A percentile compares a stretch with the other conserved stretches of the same genome.
These are phyloP conservation scores for Ridgeia piscesae DNA, from an alignment of 1,140 invertebrate species.

Conservation along the genomic window DNA sequence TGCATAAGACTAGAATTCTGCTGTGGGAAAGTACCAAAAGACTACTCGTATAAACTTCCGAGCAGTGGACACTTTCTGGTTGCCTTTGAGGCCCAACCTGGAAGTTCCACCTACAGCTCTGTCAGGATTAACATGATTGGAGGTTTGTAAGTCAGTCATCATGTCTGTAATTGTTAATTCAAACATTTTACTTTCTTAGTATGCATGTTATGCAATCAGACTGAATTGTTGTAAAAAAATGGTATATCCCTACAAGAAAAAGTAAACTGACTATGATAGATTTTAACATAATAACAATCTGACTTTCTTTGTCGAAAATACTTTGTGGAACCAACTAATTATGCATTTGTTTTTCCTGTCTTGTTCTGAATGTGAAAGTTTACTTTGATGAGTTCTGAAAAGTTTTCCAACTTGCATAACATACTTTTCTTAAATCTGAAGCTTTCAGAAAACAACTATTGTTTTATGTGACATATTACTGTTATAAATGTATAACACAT, in stretches of 20 bases:
- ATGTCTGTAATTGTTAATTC: background rate
- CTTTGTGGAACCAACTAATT: background rate
- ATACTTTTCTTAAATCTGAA: background rate
- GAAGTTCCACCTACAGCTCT: background rate
- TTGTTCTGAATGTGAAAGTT: background rate
- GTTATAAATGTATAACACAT: background rate
- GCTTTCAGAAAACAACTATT: background rate
- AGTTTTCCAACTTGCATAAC: background rate
- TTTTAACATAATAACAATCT: too few relatives aligned
- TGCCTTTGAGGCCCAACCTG: background rate
- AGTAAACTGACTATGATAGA: too few relatives aligned
- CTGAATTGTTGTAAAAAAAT: too few relatives aligned
- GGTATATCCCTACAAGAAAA: too few relatives aligned
- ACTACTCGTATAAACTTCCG: background rate
- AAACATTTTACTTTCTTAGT: background rate
- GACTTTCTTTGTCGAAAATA: too few relatives aligned
- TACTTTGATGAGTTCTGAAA: background rate
- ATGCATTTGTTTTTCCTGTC: background rate
- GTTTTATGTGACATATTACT: background rate
- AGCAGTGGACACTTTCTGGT: background rate
- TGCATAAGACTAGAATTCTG: slow-evolving; percentile 10
- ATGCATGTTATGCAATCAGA: too few relatives aligned
- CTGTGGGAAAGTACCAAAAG: background rate
- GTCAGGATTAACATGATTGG: background rate
- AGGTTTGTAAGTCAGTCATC: background rate